Evolutionary conservation across 2,113 vertebrate genomes (phyloP).

Genomic region (Oncorhynchus kisutch): DNA sequence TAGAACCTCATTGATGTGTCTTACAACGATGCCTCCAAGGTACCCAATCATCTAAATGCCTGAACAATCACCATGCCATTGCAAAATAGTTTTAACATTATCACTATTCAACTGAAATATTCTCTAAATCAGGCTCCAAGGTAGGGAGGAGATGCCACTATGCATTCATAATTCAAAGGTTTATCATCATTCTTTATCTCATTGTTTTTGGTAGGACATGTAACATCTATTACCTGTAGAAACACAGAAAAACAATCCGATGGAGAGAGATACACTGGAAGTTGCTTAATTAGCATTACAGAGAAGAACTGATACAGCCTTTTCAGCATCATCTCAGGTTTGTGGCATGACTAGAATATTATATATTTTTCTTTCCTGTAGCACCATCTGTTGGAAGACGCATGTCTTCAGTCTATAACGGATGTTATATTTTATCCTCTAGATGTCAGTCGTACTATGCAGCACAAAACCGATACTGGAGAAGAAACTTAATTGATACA

Average conservation of each 20-base stretch:
- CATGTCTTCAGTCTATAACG: background rate
- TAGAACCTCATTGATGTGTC: background rate
- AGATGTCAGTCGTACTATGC: too few species aligned
- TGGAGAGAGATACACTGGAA: background rate
- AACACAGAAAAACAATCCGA: background rate
- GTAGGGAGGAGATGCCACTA: background rate
- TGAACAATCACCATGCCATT: background rate
- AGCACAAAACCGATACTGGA: too few species aligned
- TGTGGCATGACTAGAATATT: background rate
- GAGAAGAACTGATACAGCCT: background rate
- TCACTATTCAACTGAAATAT: background rate
- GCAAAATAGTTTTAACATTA: background rate
- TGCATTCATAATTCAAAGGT: background rate
- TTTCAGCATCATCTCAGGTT: background rate
- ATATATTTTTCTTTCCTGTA: background rate
- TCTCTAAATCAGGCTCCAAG: background rate
- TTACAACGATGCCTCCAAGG: background rate
- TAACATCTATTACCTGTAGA: background rate
- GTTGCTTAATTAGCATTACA: background rate
- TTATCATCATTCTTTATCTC: background rate
- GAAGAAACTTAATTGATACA: background rate
- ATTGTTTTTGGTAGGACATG: background rate
- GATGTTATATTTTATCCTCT: too few species aligned
- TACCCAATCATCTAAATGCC: background rate
- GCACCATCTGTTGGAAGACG: background rate